Conservation (phyloP, 2,113 vertebrate species). For the Rhinoptilus africanus region DNA sequence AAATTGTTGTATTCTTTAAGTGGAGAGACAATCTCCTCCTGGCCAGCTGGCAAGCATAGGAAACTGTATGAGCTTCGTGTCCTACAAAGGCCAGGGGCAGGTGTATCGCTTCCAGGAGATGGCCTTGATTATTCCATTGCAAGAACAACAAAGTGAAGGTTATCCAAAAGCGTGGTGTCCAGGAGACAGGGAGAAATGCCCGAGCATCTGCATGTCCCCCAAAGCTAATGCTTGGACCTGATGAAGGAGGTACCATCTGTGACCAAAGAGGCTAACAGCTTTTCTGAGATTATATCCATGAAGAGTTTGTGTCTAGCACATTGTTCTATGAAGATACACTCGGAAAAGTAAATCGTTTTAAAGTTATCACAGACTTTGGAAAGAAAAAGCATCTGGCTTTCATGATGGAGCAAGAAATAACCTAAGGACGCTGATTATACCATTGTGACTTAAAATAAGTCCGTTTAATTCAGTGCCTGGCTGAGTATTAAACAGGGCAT, state of each 20-base stretch:
- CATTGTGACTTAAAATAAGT: neutral
- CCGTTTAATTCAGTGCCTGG: neutral
- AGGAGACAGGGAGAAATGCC: neutral
- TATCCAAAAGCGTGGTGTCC: neutral
- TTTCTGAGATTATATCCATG: neutral
- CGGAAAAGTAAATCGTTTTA: neutral
- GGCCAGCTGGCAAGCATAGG: neutral
- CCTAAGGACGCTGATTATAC: neutral
- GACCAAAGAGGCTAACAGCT: neutral
- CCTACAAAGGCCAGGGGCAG: neutral
- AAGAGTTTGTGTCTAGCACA: neutral
- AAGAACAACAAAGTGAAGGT: neutral
- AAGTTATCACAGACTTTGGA: neutral
- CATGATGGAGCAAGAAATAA: neutral
- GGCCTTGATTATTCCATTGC: neutral
- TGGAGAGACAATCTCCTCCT: accelerated
- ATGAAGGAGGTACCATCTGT: neutral
- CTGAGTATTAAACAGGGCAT: neutral
- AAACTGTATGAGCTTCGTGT: neutral
- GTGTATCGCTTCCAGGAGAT: neutral
- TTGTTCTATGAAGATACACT: neutral
- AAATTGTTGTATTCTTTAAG: neutral
- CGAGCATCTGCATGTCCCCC: neutral
- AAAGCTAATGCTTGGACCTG: neutral
- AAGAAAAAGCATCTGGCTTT: neutral